Evolutionary conservation across 2,797 vertebrate species (phyloP), one percentile per base, ranked within the genome.

Genomic region (Sebastes vulpes): DNA sequence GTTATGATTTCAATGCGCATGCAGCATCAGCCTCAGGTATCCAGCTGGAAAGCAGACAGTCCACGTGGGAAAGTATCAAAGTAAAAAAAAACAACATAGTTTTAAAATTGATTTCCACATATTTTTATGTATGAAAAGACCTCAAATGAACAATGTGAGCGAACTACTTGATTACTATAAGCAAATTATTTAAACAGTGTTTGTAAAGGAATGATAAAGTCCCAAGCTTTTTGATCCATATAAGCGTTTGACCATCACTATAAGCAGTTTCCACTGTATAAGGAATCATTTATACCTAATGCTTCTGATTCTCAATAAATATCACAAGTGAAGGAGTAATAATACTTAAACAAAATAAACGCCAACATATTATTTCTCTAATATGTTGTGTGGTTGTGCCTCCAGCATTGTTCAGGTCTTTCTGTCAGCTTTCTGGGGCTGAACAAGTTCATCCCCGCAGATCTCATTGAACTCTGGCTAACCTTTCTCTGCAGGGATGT

Each of bases 401-500:
- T n/a, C 21, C 4, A 26, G 42, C 21, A 4, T 46, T 54, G 11
- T 11, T 9, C 14, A 0, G 21, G 28, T 71, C 25, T 58, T 32
- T 57, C 26, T 59, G 65, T 84, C 20, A 38, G 14, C 56, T 12
- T 38, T 38, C 35, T 52, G 10, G 31, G 21, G 12, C 4, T 9
- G 21, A 28, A 6, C 14, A 6, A n/a, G 59, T 75, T 73, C 63
- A 73, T 75, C 65, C 54, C 11, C n/a, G 28, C 52, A 11, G 35
- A 50, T 79, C 35, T 83, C 61, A 79, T 10, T 83, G 29, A 86
- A 25, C 70, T 70, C 25, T 70, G 5, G 1, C 72, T 71, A 20
- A 69, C 31, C 31, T 74, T 52, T 85, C 42, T 86, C 80, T 91
- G 58, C 88, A 98, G 98, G 97, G 50, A 96, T 96, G 79, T 98